Conservation (phyloP, 2,113 vertebrate genomes). For the Lontra canadensis region DNA sequence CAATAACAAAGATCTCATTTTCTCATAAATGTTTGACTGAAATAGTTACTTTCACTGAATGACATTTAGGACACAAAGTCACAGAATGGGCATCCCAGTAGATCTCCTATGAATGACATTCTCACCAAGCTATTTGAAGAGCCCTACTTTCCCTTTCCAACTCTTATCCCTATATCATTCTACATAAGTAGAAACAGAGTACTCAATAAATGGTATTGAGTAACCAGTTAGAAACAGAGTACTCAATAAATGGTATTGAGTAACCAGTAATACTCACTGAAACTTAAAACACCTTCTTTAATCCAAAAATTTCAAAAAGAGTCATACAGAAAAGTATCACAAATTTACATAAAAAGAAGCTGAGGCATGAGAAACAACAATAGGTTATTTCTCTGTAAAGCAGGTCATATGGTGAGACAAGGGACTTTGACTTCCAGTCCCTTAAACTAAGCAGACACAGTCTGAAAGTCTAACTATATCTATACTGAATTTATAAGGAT, state of each 20-base stretch:
- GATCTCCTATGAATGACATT: not conserved
- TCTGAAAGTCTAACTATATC: slow-evolving; percentile 59
- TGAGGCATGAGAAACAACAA: slow-evolving; percentile 47
- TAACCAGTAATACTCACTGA: slow-evolving; percentile 45
- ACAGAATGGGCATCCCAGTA: not conserved
- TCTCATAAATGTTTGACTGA: slow-evolving; percentile 40
- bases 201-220: slow-evolving; percentile 56
- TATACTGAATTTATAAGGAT: slow-evolving; percentile 75
- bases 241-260: slow-evolving; percentile 56
- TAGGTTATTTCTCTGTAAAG: slow-evolving; percentile 51
- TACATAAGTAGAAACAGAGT: slow-evolving; percentile 31
- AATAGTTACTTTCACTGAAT: slow-evolving; percentile 34
- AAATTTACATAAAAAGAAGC: slow-evolving; percentile 63
- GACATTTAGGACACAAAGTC: slow-evolving; percentile 46
- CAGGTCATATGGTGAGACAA: slow-evolving; percentile 33
- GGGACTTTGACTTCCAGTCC: slow-evolving; percentile 40
- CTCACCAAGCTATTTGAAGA: slow-evolving; percentile 21
- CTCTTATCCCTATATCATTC: not conserved
- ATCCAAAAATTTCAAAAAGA: slow-evolving; percentile 51
- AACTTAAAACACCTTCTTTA: slow-evolving; percentile 65
- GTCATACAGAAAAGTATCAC: slow-evolving; percentile 44
- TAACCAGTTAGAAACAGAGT: slow-evolving; percentile 39
- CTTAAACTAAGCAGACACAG: slow-evolving; percentile 56
- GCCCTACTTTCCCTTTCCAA: slow-evolving; percentile 35
- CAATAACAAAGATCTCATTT: slow-evolving; percentile 42